Evolutionary conservation across 53 echinoderm and acorn worm species (phyloP).

Genomic region (Paracentrotus lividus): DNA sequence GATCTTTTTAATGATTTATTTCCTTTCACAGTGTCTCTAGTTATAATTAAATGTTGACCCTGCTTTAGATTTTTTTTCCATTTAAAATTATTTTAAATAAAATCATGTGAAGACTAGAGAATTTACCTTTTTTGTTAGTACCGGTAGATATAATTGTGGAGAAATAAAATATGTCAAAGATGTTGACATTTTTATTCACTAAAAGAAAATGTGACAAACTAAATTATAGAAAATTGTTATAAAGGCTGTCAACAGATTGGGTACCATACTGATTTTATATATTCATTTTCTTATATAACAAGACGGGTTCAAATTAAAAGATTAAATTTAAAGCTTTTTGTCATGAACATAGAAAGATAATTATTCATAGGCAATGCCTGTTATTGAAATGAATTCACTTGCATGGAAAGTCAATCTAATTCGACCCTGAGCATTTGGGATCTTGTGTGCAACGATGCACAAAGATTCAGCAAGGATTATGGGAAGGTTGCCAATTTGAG

Average conservation of each 20-base stretch:
- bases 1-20: background rate
- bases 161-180: background rate
- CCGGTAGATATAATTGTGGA: background rate
- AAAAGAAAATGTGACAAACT: background rate
- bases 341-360: background rate
- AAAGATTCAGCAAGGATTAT: background rate
- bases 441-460: background rate
- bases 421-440: background rate
- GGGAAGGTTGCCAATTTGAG: background rate
- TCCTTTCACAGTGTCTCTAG: background rate
- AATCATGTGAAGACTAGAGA: background rate
- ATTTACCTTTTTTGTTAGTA: background rate
- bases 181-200: background rate
- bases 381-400: background rate
- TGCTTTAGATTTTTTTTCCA: background rate
- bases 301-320: background rate
- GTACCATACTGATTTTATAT: background rate
- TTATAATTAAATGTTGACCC: background rate
- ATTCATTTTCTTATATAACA: background rate
- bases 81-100: background rate
- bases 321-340: background rate
- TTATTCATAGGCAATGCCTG: background rate
- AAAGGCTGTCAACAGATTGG: background rate
- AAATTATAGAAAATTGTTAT: background rate
- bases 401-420: background rate